These are phyloP conservation scores for Orchestia grillus DNA, from an alignment of 1,140 invertebrate genomes.

Conservation along the genomic window DNA sequence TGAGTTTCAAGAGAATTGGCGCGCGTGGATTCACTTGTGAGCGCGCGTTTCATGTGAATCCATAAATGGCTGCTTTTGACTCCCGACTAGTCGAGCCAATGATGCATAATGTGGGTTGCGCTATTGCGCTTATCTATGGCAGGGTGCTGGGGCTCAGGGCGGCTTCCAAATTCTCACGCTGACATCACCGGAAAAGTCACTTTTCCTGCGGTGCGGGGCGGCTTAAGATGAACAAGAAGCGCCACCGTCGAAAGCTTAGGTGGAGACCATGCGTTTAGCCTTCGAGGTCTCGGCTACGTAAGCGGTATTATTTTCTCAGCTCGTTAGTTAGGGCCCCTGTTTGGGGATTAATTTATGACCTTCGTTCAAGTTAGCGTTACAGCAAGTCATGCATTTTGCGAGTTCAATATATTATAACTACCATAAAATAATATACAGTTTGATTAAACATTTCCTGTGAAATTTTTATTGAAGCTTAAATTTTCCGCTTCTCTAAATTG, in stretches of 20 bases:
- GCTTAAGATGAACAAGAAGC: background rate
- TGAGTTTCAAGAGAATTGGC: background rate
- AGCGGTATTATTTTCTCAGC: too few species aligned
- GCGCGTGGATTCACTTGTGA: background rate
- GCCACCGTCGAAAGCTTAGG: background rate
- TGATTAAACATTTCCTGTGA: too few species aligned
- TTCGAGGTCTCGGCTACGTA: background rate
- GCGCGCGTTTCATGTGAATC: background rate
- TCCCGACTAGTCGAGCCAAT: background rate
- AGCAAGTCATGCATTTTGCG: too few species aligned
- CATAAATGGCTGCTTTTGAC: background rate
- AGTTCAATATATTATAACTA: too few species aligned
- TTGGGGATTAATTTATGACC: background rate
- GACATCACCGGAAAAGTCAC: background rate
- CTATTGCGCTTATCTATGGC: slow-evolving; percentile 10
- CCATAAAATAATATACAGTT: too few species aligned
- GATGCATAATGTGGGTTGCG: slow-evolving; percentile 26
- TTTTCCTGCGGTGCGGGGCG: background rate
- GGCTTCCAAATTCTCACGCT: background rate
- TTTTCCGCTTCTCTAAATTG: background rate
- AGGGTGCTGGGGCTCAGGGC: background rate
- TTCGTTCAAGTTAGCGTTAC: too few species aligned
- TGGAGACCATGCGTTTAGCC: background rate
- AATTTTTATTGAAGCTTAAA: too few species aligned
- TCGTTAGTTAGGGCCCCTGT: background rate